Evolutionary conservation across 2,888 invertebrate species (phyloP), one percentile per base, ranked within the genome.

Genomic region (Cantharis flavilabris): DNA sequence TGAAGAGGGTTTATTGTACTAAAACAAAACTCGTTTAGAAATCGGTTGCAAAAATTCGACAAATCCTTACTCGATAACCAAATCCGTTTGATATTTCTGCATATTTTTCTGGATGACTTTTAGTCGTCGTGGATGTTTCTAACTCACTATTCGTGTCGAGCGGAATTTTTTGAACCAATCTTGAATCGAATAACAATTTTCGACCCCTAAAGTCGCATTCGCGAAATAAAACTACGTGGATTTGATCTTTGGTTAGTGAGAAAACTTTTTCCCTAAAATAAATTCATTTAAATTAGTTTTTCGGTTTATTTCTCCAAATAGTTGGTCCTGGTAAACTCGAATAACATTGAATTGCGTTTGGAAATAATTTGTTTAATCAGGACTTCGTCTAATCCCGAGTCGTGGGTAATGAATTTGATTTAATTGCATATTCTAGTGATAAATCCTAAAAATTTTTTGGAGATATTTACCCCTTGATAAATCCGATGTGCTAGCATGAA

Each of bases 161-260:
- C 78, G 90, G 88, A 72, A 92, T 89, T 89, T 92, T 92, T 85
- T 92, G 90, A 83, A 92, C 89, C 14, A 94, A 91, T 81, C 92
- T 90, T 0, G 97, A 97, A 88, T 97, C 97, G 87, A 96, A 97
- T 73, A 97, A 90, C 62, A 97, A 89, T 83, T 94, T 94, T 78
- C 96, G 90, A 26, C 96, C 96, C 79, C 93, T 91, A 88, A 93
- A 93, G 86, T 97, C 96, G 87, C 96, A 95, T 90, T 97, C 97
- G 86, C 94, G 92, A 89, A 95, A 96, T 81, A 97, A 90, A 85
- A 97, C 90, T 84, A 97, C 91, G 83, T 97, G 91, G 78, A 97
- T 93, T 90, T 95, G 94, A 86, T 93, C 92, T 81, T 91, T 91
- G 84, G 91, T 92, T 89, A 94, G 93, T 83, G 92, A 91, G 87